A percentile compares a stretch with the other conserved stretches of the same genome.
Conservation (phyloP, 2,888 invertebrate species). For the Nomada ferruginata region DNA sequence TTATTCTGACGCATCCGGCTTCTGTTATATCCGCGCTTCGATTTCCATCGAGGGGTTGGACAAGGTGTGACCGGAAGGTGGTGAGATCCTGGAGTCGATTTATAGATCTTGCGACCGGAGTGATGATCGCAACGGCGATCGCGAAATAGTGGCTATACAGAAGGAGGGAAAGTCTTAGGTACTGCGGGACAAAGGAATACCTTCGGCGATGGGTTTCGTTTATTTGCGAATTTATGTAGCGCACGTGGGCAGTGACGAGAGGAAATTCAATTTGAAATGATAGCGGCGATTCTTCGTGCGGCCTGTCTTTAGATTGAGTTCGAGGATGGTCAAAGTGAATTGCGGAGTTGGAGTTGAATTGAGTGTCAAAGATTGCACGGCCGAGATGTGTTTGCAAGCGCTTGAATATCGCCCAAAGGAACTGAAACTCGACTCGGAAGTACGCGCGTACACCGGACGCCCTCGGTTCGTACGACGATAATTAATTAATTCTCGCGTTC, state of each 20-base stretch:
- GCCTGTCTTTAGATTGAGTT: neutral
- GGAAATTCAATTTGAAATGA: slow-evolving; percentile 11
- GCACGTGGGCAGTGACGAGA: neutral
- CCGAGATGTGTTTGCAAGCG: neutral
- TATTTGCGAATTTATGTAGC: slow-evolving; percentile 1
- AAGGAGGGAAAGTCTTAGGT: no score
- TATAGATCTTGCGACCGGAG: neutral
- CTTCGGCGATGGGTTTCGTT: neutral
- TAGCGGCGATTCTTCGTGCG: neutral
- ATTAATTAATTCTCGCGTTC: neutral
- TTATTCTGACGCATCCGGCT: slow-evolving; percentile 49
- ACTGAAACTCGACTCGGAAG: neutral
- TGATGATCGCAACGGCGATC: slow-evolving; percentile 6
- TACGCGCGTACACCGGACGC: neutral
- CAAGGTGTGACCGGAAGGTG: slow-evolving; percentile 8
- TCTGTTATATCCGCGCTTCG: slow-evolving; percentile 38
- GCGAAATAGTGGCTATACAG: neutral
- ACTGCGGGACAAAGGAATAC: slow-evolving; percentile 15
- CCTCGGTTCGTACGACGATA: neutral
- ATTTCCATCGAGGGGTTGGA: slow-evolving; percentile 26
- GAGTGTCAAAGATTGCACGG: neutral
- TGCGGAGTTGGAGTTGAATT: neutral
- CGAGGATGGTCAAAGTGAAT: neutral
- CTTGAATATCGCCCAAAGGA: neutral
- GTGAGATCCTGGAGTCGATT: slow-evolving; percentile 31